These are phyloP conservation scores for Pogonocherus hispidulus DNA, from an alignment of 2,888 invertebrate genomes.

Conservation along the genomic window DNA sequence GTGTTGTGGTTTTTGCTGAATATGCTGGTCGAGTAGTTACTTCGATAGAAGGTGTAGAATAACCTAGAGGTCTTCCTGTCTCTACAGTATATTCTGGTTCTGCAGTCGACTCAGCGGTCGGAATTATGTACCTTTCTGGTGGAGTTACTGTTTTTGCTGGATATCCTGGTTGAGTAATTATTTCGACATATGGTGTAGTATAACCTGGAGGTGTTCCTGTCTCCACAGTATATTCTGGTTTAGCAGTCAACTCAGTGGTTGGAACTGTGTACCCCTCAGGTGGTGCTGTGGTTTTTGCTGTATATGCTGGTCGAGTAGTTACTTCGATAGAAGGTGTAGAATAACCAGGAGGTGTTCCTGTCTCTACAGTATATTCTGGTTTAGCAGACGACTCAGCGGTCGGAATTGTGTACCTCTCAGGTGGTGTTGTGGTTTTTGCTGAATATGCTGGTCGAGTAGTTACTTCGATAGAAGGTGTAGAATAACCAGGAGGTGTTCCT, in stretches of 20 bases:
- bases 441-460: neutral
- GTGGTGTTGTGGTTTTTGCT: neutral
- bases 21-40: neutral
- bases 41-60: neutral
- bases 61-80: neutral
- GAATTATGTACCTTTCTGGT: neutral
- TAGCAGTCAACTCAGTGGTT: neutral
- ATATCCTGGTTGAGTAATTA: too few relatives aligned
- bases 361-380: neutral
- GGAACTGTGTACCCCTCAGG: neutral
- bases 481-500: neutral
- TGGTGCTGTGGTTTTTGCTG: neutral
- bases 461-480: neutral
- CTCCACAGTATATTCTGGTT: neutral
- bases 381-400: neutral
- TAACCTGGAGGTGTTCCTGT: neutral
- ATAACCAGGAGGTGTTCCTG: neutral
- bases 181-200: too few relatives aligned
- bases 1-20: neutral
- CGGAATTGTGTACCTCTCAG: neutral
- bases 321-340: neutral
- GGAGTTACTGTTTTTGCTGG: neutral
- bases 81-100: neutral
- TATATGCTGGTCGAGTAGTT: neutral
- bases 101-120: neutral